A percentile compares a stretch with the other conserved stretches of the same genome.
Evolutionary conservation across 2,113 vertebrate species (phyloP).

Genomic region (Prietella phreatophila): DNA sequence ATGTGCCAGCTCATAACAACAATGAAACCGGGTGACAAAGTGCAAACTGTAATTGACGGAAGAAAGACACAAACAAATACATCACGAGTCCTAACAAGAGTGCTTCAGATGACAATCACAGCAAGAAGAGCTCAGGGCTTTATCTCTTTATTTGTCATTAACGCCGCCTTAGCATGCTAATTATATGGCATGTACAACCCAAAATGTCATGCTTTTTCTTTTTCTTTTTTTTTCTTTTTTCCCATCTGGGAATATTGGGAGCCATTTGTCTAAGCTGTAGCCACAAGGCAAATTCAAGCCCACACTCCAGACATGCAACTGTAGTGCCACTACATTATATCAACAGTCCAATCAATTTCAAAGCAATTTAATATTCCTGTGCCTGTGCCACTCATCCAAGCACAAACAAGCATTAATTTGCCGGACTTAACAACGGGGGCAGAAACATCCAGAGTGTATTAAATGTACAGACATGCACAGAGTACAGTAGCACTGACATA

Average conservation of each 20-base stretch:
- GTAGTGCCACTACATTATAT: slow-evolving; percentile 57
- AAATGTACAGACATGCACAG: slow-evolving; percentile 63
- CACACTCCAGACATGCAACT: slow-evolving; percentile 46
- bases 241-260: slow-evolving; percentile 40
- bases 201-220: slow-evolving; percentile 43
- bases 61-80: slow-evolving; percentile 61
- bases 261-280: slow-evolving; percentile 25
- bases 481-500: slow-evolving; percentile 56
- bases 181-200: slow-evolving; percentile 26
- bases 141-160: slow-evolving; percentile 52
- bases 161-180: slow-evolving; percentile 52
- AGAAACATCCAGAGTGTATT: slow-evolving; percentile 59
- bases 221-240: background rate
- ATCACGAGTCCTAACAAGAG: slow-evolving; percentile 50
- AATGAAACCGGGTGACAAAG: slow-evolving; percentile 62
- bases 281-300: slow-evolving; percentile 36
- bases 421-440: slow-evolving; percentile 58
- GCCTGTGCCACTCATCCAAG: slow-evolving; percentile 53
- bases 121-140: slow-evolving; percentile 59
- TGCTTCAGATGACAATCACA: slow-evolving; percentile 60
- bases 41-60: slow-evolving; percentile 64
- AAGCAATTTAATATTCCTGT: slow-evolving; percentile 50
- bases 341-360: slow-evolving; percentile 54
- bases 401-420: slow-evolving; percentile 66
- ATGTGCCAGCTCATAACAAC: slow-evolving; percentile 67